These are phyloP conservation scores for Leptinotarsa rubiginosa DNA, from an alignment of 2,888 invertebrate species.

Conservation along the genomic window DNA sequence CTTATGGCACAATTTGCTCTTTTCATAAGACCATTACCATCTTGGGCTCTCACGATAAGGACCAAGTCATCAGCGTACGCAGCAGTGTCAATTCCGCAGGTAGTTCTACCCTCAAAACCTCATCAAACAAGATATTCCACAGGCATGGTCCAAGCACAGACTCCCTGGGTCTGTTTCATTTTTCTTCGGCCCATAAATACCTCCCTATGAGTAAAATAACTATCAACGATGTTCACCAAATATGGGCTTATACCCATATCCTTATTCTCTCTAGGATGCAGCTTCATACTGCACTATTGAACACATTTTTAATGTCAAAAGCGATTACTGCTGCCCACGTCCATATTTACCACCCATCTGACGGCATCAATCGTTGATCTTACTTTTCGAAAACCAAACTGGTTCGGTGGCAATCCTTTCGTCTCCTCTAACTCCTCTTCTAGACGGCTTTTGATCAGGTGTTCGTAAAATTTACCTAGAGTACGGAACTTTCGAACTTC, in stretches of 20 bases:
- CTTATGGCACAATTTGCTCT: constrained; percentile 23
- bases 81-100: neutral
- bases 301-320: neutral
- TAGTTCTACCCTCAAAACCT: no score
- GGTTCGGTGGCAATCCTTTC: neutral
- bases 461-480: neutral
- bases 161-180: neutral
- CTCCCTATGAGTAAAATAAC: neutral
- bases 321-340: neutral
- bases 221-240: neutral
- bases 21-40: neutral
- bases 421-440: constrained; percentile 10
- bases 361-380: constrained; percentile 1
- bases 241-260: neutral
- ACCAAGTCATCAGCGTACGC: constrained; percentile 36
- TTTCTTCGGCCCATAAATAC: neutral
- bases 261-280: neutral
- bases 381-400: constrained; percentile 16
- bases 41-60: constrained; percentile 19
- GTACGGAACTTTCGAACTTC: neutral
- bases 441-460: neutral
- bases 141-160: neutral
- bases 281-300: neutral
- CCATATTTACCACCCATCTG: neutral
- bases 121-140: neutral